Percentiles rank a stretch among this genome's conserved stretches.
Evolutionary conservation across 2,797 vertebrate genomes (phyloP).

Genomic region (Anabas testudineus): DNA sequence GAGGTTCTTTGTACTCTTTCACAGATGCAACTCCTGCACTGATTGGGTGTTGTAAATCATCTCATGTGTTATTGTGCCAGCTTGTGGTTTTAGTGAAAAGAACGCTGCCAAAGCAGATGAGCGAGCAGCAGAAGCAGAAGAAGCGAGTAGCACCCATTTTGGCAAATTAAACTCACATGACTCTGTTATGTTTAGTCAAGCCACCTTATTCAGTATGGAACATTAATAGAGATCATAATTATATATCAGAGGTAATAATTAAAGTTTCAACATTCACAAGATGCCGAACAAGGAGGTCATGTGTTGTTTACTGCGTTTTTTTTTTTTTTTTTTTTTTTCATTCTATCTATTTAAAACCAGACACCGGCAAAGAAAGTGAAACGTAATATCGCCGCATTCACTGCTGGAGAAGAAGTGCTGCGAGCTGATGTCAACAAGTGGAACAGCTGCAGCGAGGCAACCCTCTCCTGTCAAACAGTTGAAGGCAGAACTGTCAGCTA

Average conservation of each 20-base stretch:
- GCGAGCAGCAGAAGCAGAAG: neutral
- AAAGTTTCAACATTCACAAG: conserved; percentile 20
- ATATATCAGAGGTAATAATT: conserved; percentile 26
- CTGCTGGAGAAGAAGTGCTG: conserved; percentile 55
- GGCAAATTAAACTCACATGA: conserved; percentile 21
- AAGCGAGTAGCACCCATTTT: neutral
- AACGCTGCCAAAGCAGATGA: conserved; percentile 24
- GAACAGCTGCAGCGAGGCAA: conserved; percentile 72
- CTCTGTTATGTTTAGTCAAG: conserved; percentile 31
- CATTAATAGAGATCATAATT: conserved; percentile 41
- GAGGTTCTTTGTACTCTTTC: neutral
- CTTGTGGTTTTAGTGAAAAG: conserved; percentile 16
- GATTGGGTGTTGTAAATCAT: neutral
- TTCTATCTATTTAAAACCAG: conserved; percentile 74
- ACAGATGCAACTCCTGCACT: neutral
- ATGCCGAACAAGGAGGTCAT: conserved; percentile 37
- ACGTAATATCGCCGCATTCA: conserved; percentile 74
- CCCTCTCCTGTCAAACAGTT: conserved; percentile 38
- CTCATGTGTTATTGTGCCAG: conserved; percentile 9
- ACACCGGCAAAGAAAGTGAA: conserved; percentile 72
- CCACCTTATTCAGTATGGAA: conserved; percentile 50
- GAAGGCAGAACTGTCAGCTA: conserved; percentile 30
- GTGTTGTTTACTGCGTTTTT: conserved; percentile 72
- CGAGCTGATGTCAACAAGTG: conserved; percentile 54
- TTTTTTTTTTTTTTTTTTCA: conserved; percentile 64